Base-by-base conservation (phyloP, 35 echinoderm and acorn worm species). In the Hemicentrotus pulcherrimus region DNA sequence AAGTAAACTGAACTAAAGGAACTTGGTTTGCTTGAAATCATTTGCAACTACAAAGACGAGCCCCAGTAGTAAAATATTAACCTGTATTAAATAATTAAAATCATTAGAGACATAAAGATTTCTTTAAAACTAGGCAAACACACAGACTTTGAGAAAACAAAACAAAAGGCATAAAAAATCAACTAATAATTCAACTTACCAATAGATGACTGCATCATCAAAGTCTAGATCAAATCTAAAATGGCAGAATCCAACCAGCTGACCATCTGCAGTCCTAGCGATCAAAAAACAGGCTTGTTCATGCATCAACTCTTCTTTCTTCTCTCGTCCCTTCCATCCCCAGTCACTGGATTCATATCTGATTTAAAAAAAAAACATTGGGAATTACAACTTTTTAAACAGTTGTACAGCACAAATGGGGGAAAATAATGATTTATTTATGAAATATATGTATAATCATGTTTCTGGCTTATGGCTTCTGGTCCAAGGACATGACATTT, bases 221-320 rank as follows among this genome's bases (percentile, higher is more conserved):
- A 96, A 99, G 88, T 99, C 98, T 94, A 99, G 92, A 95, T 99
- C 98, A 95, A 99, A 99, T 85, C 98, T 94, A 24, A 99, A 97
- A 95, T 99, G 98, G 32, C 94, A 94, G 92, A 99, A 97, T 32
- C 97, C 98, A 33, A 97, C 96, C 22, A 88, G 61, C 32, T 92
- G 32, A 47, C 89, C 92, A 33, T 97, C 97, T 92, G 94, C 78
- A 31, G 95, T 94, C 96, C 91, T 96, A 14, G 97, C 98, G 47
- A 99, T 91, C 48, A 99, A 85, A 92, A 96, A 97, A 94, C 96
- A 86, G 24, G 97, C 97, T 91, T 95, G 86, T 18, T 99, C 98
- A 97, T 99, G 92, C 41, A 96, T 96, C 85, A 99, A 93, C 88
- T 99, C 98, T 28, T 99, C 98, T 55, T 94, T 95, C 88, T 99